A percentile compares a stretch with the other conserved stretches of the same genome.
These are phyloP conservation scores for Prenolepis imparis DNA, from an alignment of 2,888 invertebrate species.

Conservation along the genomic window DNA sequence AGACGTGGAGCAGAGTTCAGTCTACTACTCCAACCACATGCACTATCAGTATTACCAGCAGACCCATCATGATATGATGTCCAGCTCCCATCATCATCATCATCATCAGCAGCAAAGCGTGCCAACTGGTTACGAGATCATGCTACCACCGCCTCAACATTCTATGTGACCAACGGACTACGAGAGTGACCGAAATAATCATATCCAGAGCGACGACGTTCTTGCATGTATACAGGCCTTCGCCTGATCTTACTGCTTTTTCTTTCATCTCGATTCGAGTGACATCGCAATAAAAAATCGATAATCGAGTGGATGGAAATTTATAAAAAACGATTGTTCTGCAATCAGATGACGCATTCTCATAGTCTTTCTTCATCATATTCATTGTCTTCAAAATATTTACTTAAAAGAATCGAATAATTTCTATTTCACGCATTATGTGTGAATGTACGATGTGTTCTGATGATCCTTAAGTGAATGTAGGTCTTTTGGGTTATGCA, in stretches of 20 bases:
- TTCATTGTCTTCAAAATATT: not conserved
- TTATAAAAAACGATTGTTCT: not conserved
- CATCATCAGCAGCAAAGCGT: constrained; percentile 82
- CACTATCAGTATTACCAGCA: constrained; percentile 85
- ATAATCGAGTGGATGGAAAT: not conserved
- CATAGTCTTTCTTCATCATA: not conserved
- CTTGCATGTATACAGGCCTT: constrained; percentile 81
- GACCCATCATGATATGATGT: constrained; percentile 82
- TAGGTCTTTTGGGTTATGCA: not conserved
- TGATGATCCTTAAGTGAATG: not conserved
- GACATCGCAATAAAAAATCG: constrained; percentile 8
- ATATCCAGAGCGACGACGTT: constrained; percentile 79
- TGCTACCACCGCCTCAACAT: constrained; percentile 83
- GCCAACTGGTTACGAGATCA: constrained; percentile 82
- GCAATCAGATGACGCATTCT: not conserved
- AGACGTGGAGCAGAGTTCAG: constrained; percentile 82
- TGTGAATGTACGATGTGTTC: not conserved
- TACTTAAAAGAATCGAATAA: not conserved
- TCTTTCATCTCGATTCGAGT: not conserved
- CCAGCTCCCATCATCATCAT: constrained; percentile 80
- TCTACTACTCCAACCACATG: constrained; percentile 84
- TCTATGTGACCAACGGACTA: constrained; percentile 83
- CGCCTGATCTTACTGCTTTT: constrained; percentile 73
- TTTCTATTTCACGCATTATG: not conserved
- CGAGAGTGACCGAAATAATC: constrained; percentile 74